Evolutionary conservation across 2,797 vertebrate species (phyloP), one percentile per base, ranked within the genome.

Genomic region (Coranthus polyacanthus): DNA sequence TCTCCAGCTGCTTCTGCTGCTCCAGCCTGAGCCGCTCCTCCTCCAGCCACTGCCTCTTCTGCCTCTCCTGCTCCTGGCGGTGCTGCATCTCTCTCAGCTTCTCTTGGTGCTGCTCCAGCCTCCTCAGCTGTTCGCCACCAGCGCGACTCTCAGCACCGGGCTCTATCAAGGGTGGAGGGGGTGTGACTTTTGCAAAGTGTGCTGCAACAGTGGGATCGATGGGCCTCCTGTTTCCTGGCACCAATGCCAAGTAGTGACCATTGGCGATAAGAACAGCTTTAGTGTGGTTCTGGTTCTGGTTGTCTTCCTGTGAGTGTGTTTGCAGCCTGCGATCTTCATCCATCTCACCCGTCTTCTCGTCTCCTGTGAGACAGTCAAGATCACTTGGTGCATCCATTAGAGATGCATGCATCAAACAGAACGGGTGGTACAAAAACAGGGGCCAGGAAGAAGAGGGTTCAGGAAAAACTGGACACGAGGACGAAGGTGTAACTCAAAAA

Each of bases 331-430:
- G 29, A 36, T 62, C 86, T 65, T 77, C 78, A 2, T 67, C 78
- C 43, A 1, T 57, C 39, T 77, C 75, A 6, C 55, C 38, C 29
- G 24, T 86, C 72, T 90, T 83, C 79, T 62, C 49, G 72, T 88
- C 82, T 88, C 92, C 94, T 95, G 93, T 81, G 86, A 91, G 89
- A 94, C 90, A 94, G 90, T 91, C 76, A 91, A 91, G 78, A 88
- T 92, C 91, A 93, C 92, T 91, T 88, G 86, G 85, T 78, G 85
- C 89, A 80, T 91, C 86, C 61, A 58, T 90, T 83, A 91, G 52
- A 87, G 84, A 86, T 52, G 84, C 87, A 92, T 75, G 79, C 88
- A 90, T 74, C 71, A 76, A 81, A 88, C 82, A 86, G 76, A 78
- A 85, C 42, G 41, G 79, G 78, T 72, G 76, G 72, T 39, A 76